Conservation (phyloP, 2,113 vertebrate species). For the Plectropomus leopardus region DNA sequence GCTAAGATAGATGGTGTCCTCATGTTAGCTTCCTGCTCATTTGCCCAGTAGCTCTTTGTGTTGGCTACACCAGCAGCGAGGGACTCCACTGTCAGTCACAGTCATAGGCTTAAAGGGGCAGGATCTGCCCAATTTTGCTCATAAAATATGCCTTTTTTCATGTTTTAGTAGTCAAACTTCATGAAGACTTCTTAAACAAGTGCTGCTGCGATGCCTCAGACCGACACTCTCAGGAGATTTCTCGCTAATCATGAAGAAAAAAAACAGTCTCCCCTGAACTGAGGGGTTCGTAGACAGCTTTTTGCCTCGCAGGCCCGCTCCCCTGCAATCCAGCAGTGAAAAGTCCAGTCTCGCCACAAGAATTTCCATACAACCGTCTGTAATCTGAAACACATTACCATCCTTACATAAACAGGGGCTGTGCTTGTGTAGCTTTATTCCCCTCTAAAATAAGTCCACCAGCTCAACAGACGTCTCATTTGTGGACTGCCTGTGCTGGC, state of each 20-base stretch:
- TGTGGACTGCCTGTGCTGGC: conserved; percentile 81
- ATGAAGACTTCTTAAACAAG: neutral
- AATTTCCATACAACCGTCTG: conserved; percentile 90
- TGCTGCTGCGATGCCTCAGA: conserved; percentile 29
- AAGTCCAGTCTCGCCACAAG: conserved; percentile 89
- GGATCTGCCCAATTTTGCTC: neutral
- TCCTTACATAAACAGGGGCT: conserved; percentile 86
- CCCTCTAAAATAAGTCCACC: conserved; percentile 84
- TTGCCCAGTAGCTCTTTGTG: neutral
- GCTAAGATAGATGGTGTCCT: conserved; percentile 18
- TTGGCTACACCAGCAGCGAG: neutral
- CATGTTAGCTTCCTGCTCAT: conserved; percentile 21
- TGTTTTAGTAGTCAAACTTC: neutral
- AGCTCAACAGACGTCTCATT: conserved; percentile 83
- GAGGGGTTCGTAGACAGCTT: conserved; percentile 44
- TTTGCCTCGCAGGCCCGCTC: conserved; percentile 50
- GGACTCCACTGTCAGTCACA: neutral
- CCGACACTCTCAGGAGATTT: conserved; percentile 14
- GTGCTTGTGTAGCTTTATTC: conserved; percentile 77
- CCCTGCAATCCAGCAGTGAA: conserved; percentile 78
- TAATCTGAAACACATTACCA: conserved; percentile 93
- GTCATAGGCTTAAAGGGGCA: neutral
- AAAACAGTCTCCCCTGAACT: conserved; percentile 2
- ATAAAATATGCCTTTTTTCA: conserved; percentile 5
- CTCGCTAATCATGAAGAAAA: conserved; percentile 14